phyloP scores from a whole-genome alignment of 1,140 invertebrate genomes.

The Drosophila bipectinata region DNA sequence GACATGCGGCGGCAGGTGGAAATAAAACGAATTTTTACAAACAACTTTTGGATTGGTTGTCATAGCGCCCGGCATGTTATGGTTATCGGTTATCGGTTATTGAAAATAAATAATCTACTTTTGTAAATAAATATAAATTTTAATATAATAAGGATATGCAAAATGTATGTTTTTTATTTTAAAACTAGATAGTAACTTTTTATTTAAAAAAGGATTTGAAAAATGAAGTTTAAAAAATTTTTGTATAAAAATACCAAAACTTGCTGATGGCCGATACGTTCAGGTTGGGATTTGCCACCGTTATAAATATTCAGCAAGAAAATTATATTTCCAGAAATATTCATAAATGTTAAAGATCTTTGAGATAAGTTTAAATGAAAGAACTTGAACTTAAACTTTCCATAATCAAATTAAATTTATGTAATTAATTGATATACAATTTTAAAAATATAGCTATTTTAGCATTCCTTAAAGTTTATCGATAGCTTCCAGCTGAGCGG shows the following conservation, averaged over 20 bases:
- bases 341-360: too few relatives aligned
- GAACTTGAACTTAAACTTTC: too few relatives aligned
- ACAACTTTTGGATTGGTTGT: slow-evolving; percentile 54
- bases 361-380: too few relatives aligned
- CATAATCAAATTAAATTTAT: too few relatives aligned
- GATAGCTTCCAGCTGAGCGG: neutral
- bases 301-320: too few relatives aligned
- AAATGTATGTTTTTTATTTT: neutral
- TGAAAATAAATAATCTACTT: neutral
- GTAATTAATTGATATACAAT: too few relatives aligned
- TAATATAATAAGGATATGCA: too few relatives aligned
- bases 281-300: too few relatives aligned
- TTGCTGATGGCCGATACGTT: neutral
- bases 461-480: neutral
- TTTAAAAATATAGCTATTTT: neutral
- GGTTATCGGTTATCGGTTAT: neutral
- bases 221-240: neutral
- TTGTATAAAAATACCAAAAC: neutral
- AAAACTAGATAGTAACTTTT: neutral
- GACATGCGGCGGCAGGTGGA: slow-evolving; percentile 13
- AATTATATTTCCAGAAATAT: too few relatives aligned
- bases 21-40: slow-evolving; percentile 37
- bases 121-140: neutral
- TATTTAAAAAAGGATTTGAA: neutral
- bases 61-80: slow-evolving; percentile 35